Base-by-base conservation (phyloP, 1,140 invertebrate species). In the Procambarus virginalis region DNA sequence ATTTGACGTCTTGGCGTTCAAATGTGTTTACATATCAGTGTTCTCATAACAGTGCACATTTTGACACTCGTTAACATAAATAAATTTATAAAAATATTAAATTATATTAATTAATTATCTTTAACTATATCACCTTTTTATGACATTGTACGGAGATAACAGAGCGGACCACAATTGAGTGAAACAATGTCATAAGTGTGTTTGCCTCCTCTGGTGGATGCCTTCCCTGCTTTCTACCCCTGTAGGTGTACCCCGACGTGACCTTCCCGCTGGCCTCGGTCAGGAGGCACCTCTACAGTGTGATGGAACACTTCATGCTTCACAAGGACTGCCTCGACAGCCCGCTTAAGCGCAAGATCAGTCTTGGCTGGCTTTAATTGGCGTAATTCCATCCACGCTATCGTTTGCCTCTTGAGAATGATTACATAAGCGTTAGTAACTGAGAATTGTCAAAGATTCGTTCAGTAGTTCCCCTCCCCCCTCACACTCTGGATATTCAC, bases 191-290 rank as follows among this genome's bases (percentile, higher is more conserved):
- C 34, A 34, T 58, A 55, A 55, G n/a, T 81, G n/a, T 58, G 58
- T 73, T 34, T 34, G 34, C 34, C 34, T 34, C 34, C 34, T 34
- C 34, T 34, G 34, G 34, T 34, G 34, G 34, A 34, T 34, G 34
- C 1, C 12, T 55, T 9, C 51, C 8, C 51, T 55, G 12, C 51
- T 5, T 55, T 55, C 1, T 55, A 64, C 60, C 34, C 14, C 46
- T 60, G 79, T 88, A 89, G 88, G 88, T 89, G 22, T 89, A 89
- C 88, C 64, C 88, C 58, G 88, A 89, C 75, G 20, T 64, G 46
- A 22, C 70, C 0, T 89, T 84, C 58, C 76, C 70, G 5, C 88
- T 89, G 22, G 3, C 60, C 58, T 9, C 49, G 51, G 81, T 48
- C 9, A 49, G 82, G 4, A 34, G 20, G 9, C 88, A 89, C 81